phyloP scores from a whole-genome alignment of 2,888 invertebrate species.

The Andrena praecox region DNA sequence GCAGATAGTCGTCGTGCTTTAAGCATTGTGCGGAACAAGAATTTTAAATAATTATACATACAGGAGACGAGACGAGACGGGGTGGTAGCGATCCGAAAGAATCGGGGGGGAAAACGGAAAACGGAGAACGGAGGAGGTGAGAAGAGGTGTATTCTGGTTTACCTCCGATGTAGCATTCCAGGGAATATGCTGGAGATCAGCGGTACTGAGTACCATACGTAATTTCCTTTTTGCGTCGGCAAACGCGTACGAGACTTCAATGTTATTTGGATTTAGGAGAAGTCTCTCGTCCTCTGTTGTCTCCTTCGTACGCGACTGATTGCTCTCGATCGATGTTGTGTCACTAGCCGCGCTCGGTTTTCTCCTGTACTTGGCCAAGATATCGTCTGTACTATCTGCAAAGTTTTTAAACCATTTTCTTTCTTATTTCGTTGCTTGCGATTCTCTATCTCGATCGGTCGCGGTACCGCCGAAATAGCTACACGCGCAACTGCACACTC shows the following conservation, averaged over 20 bases:
- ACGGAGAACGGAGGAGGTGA: too few relatives aligned
- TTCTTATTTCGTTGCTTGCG: neutral
- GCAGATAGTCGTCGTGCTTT: neutral
- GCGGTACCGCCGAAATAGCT: too few relatives aligned
- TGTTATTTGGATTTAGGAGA: conserved; percentile 86
- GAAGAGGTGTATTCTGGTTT: conserved; percentile 10
- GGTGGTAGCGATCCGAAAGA: too few relatives aligned
- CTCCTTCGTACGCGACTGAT: conserved; percentile 83
- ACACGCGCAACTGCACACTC: too few relatives aligned
- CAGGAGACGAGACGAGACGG: too few relatives aligned
- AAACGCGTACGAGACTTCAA: conserved; percentile 88
- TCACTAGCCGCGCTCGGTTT: conserved; percentile 88
- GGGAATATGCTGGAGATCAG: conserved; percentile 90
- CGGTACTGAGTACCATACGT: conserved; percentile 95
- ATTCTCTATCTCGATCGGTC: neutral
- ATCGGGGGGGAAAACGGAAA: too few relatives aligned
- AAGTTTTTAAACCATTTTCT: conserved; percentile 12
- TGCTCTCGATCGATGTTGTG: conserved; percentile 85
- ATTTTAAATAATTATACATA: too few relatives aligned
- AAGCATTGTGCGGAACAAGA: neutral
- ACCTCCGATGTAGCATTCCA: conserved; percentile 81
- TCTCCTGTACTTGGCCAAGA: conserved; percentile 96
- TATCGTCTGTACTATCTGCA: conserved; percentile 94
- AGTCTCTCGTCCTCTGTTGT: conserved; percentile 85
- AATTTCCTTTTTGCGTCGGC: conserved; percentile 94